Percentiles rank a stretch among this genome's conserved stretches.
Conservation (phyloP, 2,888 invertebrate genomes). For the Melanostoma scalare region DNA sequence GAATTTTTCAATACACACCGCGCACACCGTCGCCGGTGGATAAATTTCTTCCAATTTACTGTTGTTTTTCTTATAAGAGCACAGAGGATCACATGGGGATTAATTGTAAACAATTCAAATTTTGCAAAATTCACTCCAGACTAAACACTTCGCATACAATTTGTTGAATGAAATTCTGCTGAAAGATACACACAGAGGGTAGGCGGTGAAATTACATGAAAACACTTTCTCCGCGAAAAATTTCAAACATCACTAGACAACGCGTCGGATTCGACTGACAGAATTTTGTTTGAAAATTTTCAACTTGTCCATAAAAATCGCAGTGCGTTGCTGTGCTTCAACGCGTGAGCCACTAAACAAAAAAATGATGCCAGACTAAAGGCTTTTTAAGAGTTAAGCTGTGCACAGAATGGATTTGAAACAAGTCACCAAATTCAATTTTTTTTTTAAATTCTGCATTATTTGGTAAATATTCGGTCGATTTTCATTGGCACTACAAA, state of each 20-base stretch:
- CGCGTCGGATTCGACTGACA: conserved; percentile 69
- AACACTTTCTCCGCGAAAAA: conserved; percentile 1
- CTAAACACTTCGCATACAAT: conserved; percentile 34
- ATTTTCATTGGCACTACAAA: no score
- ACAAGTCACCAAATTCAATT: no score
- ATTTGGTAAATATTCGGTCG: no score
- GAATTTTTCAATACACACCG: conserved; percentile 30
- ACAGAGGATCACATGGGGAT: conserved; percentile 10
- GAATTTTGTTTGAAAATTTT: conserved; percentile 62
- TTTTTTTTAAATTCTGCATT: no score
- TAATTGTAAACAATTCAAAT: conserved; percentile 53
- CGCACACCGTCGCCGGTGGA: conserved; percentile 25
- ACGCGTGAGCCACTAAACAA: not conserved
- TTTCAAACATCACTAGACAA: conserved; percentile 21
- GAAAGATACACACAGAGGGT: conserved; percentile 10
- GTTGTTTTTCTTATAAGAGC: not conserved
- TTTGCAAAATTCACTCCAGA: conserved; percentile 30
- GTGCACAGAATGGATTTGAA: no score
- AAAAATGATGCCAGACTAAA: conserved; percentile 32
- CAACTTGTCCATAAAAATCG: conserved; percentile 23
- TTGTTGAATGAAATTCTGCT: conserved; percentile 16
- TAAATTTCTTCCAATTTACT: conserved; percentile 12
- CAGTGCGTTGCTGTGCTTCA: not conserved
- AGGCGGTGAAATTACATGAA: conserved; percentile 22
- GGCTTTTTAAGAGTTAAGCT: no score